Conservation (phyloP, 2,797 vertebrate genomes). For the Sebastes vulpes region DNA sequence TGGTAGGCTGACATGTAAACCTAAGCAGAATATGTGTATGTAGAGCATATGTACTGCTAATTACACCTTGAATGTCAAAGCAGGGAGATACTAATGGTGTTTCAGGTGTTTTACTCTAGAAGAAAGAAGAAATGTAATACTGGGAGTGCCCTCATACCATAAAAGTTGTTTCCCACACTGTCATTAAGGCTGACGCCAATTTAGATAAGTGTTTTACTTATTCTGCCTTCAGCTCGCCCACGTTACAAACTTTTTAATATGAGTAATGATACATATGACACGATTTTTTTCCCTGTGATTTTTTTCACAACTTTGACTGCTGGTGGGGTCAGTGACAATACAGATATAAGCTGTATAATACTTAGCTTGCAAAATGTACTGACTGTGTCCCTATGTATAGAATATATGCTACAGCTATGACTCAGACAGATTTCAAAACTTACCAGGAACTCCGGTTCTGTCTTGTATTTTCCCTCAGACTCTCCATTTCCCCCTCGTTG, state of each 20-base stretch:
- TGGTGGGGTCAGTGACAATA: not conserved
- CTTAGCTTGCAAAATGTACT: not conserved
- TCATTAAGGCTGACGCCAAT: not conserved
- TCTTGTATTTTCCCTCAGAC: not conserved
- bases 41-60: not conserved
- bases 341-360: not conserved
- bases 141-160: not conserved
- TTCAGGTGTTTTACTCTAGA: not conserved
- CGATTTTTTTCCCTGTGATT: rapidly evolving
- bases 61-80: not conserved
- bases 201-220: not conserved
- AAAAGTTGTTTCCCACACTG: not conserved
- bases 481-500: not conserved
- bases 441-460: not conserved
- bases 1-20: not conserved
- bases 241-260: not conserved
- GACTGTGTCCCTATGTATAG: not conserved
- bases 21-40: not conserved
- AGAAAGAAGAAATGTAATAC: not conserved
- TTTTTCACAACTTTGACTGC: not conserved
- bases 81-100: not conserved
- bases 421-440: not conserved
- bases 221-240: not conserved
- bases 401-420: not conserved
- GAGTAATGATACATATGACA: not conserved